Conservation (phyloP, 1,140 invertebrate genomes). For the Ridgeia piscesae region DNA sequence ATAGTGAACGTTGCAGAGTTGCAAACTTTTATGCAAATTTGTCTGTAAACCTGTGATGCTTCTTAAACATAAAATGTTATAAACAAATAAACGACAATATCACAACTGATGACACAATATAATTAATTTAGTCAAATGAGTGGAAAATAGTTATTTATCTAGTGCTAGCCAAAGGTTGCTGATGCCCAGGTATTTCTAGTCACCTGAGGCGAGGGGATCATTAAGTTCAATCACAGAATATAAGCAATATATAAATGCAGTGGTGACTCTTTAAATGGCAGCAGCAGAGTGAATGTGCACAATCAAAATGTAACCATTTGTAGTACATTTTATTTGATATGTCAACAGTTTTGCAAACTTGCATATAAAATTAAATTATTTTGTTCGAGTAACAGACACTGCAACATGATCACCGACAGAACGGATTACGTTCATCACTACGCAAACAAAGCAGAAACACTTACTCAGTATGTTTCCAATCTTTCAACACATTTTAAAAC, state of each 20-base stretch:
- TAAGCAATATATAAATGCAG: background rate
- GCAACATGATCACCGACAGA: background rate
- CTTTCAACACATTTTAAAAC: background rate
- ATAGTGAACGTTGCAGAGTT: too few relatives aligned
- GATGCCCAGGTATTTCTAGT: too few relatives aligned
- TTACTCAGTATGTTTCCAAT: background rate
- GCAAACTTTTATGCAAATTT: too few relatives aligned
- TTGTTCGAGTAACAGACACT: background rate
- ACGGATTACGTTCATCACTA: background rate
- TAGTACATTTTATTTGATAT: background rate
- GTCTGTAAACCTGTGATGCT: too few relatives aligned
- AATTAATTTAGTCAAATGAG: too few relatives aligned
- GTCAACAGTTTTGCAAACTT: background rate
- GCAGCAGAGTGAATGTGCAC: background rate
- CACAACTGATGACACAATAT: too few relatives aligned
- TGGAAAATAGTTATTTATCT: too few relatives aligned
- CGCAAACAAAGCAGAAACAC: background rate
- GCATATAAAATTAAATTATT: background rate
- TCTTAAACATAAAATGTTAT: too few relatives aligned
- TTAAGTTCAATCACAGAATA: too few relatives aligned
- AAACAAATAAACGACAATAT: too few relatives aligned
- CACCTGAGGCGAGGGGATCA: too few relatives aligned
- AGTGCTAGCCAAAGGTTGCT: too few relatives aligned
- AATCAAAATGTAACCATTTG: background rate
- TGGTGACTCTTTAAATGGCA: background rate